Evolutionary conservation across 2,797 vertebrate species (phyloP).

Genomic region (Myotis pilosus): DNA sequence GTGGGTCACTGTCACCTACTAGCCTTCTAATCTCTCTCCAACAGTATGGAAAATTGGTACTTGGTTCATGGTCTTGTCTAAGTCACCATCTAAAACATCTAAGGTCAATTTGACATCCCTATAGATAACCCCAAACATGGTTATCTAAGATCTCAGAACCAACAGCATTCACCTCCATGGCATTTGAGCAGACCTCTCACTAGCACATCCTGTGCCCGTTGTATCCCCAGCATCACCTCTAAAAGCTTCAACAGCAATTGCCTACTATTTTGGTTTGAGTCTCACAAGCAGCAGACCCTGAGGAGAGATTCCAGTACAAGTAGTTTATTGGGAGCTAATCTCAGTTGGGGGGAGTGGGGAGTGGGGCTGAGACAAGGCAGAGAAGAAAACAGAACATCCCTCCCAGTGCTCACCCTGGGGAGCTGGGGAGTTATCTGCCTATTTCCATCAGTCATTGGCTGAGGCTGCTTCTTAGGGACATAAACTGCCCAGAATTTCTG

Average conservation of each 20-base stretch:
- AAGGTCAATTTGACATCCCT: background rate
- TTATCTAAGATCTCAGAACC: background rate
- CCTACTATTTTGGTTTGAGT: background rate
- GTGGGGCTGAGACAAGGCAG: background rate
- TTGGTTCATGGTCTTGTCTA: background rate
- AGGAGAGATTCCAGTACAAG: background rate
- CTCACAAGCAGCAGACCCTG: background rate
- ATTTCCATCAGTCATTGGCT: background rate
- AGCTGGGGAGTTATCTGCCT: accelerated
- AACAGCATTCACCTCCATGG: background rate
- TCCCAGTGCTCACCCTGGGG: background rate
- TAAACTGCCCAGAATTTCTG: background rate
- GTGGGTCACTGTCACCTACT: no score
- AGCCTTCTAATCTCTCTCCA: background rate
- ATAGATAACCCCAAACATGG: background rate
- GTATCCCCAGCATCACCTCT: background rate
- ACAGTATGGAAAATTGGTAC: background rate
- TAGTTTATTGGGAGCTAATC: background rate
- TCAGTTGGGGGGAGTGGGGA: background rate
- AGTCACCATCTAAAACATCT: background rate
- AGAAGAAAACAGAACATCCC: background rate
- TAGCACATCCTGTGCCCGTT: background rate
- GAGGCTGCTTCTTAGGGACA: background rate
- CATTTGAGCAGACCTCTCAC: background rate
- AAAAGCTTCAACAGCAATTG: background rate